Conservation (phyloP, 2,113 vertebrate species). For the Prunella himalayana region DNA sequence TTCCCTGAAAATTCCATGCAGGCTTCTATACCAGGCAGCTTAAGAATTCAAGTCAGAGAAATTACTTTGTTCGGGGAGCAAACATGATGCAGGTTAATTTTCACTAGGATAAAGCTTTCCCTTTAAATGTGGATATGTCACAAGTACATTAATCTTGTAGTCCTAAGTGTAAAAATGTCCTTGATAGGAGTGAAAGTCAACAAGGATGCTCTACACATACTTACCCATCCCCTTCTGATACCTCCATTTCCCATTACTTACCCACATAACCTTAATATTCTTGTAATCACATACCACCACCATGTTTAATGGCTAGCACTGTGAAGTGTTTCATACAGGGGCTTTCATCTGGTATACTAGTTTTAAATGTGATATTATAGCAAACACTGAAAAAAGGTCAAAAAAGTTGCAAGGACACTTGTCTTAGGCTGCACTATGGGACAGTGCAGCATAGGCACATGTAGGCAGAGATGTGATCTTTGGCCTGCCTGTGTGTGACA, state of each 20-base stretch:
- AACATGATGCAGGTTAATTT: not conserved
- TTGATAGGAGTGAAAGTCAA: not conserved
- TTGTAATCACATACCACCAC: not conserved
- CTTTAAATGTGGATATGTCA: not conserved
- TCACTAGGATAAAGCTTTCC: not conserved
- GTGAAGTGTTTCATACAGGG: not conserved
- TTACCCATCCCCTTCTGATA: not conserved
- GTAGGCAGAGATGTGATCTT: not conserved
- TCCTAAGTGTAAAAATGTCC: not conserved
- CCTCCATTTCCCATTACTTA: not conserved
- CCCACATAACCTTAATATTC: not conserved
- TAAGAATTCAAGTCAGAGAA: not conserved
- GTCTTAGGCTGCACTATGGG: accelerated
- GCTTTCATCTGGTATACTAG: not conserved
- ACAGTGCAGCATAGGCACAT: no score
- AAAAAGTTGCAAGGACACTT: accelerated
- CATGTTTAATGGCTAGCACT: not conserved
- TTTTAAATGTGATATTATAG: not conserved
- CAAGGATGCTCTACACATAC: not conserved
- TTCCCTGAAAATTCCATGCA: not conserved
- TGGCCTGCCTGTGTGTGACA: not conserved
- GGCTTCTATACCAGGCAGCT: not conserved
- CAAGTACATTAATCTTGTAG: not conserved
- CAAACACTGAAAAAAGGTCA: not conserved
- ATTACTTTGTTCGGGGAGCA: not conserved